Conservation (phyloP, 2,797 vertebrate genomes). For the Psittacula echo region DNA sequence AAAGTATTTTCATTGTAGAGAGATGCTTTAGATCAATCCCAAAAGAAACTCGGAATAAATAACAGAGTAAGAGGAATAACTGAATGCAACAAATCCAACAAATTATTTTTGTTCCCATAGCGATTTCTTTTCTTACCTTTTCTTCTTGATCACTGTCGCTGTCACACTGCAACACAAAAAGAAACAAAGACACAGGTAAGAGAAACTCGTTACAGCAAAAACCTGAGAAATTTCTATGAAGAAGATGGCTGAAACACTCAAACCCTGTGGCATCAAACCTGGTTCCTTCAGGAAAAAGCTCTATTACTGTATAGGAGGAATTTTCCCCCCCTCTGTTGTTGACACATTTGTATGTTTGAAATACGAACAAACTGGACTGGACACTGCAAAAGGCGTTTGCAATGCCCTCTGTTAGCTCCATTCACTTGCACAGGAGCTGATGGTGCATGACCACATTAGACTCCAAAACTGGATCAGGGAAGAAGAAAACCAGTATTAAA, state of each 20-base stretch:
- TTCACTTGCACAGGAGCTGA: not conserved
- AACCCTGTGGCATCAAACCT: not conserved
- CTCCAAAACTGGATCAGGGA: not conserved
- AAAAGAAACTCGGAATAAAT: not conserved
- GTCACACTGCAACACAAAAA: conserved; percentile 87
- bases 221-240: not conserved
- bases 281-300: not conserved
- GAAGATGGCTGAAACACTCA: not conserved
- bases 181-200: conserved; percentile 31
- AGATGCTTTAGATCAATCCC: not conserved
- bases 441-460: not conserved
- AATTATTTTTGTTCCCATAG: not conserved
- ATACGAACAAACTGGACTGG: not conserved
- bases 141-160: conserved; percentile 95
- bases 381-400: not conserved
- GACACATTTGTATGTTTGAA: not conserved
- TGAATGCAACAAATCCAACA: not conserved
- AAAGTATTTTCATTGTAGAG: not conserved
- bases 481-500: not conserved
- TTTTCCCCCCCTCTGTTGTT: not conserved
- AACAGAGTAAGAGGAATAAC: not conserved
- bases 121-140: conserved; percentile 85
- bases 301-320: not conserved
- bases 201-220: not conserved
- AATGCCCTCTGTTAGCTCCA: not conserved